These are phyloP conservation scores for Orchestia grillus DNA, from an alignment of 1,140 invertebrate species.

Conservation along the genomic window DNA sequence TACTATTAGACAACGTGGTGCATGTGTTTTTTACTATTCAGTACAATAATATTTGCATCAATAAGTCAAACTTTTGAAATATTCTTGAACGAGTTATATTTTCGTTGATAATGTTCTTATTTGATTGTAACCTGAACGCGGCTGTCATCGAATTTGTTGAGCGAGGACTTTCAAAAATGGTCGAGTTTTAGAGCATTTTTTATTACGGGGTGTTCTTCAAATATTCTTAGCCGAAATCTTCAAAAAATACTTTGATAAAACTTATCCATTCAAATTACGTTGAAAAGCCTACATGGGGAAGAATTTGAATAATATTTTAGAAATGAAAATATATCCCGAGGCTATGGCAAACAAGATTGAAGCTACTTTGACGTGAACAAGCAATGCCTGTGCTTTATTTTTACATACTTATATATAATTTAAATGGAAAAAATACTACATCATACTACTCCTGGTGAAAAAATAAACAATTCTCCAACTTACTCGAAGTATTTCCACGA, in stretches of 20 bases:
- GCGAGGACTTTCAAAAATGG: no score
- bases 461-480: background rate
- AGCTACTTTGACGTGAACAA: background rate
- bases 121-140: no score
- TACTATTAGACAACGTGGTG: background rate
- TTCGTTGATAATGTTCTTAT: no score
- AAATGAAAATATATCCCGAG: no score
- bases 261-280: no score
- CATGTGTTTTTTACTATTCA: background rate
- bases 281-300: no score
- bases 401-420: background rate
- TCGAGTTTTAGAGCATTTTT: no score
- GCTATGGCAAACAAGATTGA: background rate
- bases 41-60: background rate
- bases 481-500: background rate
- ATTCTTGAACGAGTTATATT: background rate
- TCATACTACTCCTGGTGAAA: background rate
- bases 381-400: background rate
- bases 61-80: background rate
- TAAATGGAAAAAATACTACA: background rate
- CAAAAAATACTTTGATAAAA: no score
- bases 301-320: no score
- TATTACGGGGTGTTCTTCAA: no score
- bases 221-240: no score
- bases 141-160: no score